phyloP scores from a whole-genome alignment of 2,113 vertebrate genomes.

The Oreochromis tanganicae region DNA sequence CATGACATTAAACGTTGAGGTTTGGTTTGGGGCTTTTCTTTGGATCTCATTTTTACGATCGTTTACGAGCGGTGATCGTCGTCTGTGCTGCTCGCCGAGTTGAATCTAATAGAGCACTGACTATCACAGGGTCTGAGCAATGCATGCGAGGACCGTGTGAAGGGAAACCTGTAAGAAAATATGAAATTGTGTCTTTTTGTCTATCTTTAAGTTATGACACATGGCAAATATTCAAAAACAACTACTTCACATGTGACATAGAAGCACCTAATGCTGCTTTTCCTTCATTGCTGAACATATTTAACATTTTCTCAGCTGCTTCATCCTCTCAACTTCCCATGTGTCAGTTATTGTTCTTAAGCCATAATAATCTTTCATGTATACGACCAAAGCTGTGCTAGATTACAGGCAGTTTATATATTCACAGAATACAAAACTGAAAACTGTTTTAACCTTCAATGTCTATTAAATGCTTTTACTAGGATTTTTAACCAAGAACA shows the following conservation, averaged over 20 bases:
- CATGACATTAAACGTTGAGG: background rate
- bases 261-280: background rate
- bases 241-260: background rate
- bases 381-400: conserved; percentile 3
- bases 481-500: background rate
- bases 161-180: background rate
- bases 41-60: background rate
- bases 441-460: background rate
- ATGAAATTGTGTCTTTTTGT: background rate
- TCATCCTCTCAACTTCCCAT: background rate
- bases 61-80: background rate
- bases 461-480: background rate
- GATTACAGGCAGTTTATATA: background rate
- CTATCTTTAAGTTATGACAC: background rate
- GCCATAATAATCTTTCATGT: conserved; percentile 1
- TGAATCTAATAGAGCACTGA: background rate
- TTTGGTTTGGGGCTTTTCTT: background rate
- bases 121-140: background rate
- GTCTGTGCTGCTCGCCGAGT: background rate
- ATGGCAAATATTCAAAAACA: background rate
- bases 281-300: background rate
- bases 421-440: background rate
- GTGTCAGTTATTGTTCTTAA: background rate
- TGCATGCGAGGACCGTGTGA: background rate
- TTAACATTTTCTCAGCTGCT: background rate